Evolutionary conservation across 2,797 vertebrate species (phyloP), one percentile per base, ranked within the genome.

Genomic region (Mionectes olivaceus): DNA sequence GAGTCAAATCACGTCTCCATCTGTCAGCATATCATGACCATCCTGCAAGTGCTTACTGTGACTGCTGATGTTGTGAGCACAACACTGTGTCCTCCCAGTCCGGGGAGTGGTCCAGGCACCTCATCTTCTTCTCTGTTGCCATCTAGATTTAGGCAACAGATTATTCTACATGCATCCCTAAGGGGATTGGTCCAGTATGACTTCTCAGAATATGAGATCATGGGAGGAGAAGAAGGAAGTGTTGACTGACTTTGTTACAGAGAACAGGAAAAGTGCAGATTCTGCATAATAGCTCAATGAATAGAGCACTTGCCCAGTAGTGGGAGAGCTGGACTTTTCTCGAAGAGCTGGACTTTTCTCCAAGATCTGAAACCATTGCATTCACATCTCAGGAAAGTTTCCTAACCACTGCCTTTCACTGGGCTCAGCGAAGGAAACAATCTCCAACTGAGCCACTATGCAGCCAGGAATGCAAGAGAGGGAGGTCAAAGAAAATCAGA

Each of bases 71-170:
- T n/a, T 50, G 17, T 25, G 57, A 83, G 49, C 18, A 32, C 33
- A 68, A 13, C 5, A 3, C 22, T 33, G 10, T 13, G 27, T 82
- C 23, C 16, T 69, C 65, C n/a, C 25, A 55, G 43, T 9, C 49
- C 37, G 77, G 6, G 28, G 39, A 84, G 22, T 0, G 0, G 84
- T 37, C 7, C 0, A 0, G 7, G 28, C 23, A 33, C 28, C 19
- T 86, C 4, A 5, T 25, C 23, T 63, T 61, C 47, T 43, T 11
- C 50, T 76, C 33, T 80, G 24, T 25, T 74, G 64, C 39, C 44
- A 13, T 35, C 25, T 83, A 50, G 52, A 71, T 74, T 83, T 64
- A 78, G 61, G 27, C n/a, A 87, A 35, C 35, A 35, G 35, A 35
- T 35, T 35, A 46, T 74, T 92, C 75, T 61, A 27, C 41, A 37